These are phyloP conservation scores for Pollachius pollachius DNA, from an alignment of 2,113 vertebrate species.

Conservation along the genomic window DNA sequence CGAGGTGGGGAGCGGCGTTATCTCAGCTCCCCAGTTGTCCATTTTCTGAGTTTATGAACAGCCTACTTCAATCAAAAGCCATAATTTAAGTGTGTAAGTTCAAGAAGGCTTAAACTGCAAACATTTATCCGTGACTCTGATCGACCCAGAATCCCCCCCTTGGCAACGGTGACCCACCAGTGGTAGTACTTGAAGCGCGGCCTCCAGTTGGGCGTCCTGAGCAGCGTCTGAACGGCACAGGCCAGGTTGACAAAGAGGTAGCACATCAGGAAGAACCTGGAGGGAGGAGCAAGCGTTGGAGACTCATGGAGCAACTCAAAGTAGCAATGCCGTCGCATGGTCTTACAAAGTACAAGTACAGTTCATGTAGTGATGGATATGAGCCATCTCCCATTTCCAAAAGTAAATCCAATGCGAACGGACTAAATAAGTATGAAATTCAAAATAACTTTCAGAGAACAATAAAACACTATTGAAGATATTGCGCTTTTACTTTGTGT, in stretches of 20 bases:
- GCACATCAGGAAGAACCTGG: conserved; percentile 98
- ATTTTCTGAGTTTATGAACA: too few relatives aligned
- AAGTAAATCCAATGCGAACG: too few relatives aligned
- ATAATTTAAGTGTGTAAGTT: not conserved
- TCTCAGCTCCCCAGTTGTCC: too few relatives aligned
- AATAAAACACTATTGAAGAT: too few relatives aligned
- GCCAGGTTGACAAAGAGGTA: conserved; percentile 97
- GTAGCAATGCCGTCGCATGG: not conserved
- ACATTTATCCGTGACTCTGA: not conserved
- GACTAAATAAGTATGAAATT: too few relatives aligned
- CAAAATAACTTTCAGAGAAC: too few relatives aligned
- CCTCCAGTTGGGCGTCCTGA: conserved; percentile 94
- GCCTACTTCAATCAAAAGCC: not conserved
- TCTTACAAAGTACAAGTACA: not conserved
- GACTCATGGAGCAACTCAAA: not conserved
- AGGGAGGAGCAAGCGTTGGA: not conserved
- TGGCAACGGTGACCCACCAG: conserved; percentile 56
- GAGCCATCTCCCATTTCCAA: too few relatives aligned
- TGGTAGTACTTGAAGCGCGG: conserved; percentile 73
- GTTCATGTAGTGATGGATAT: too few relatives aligned
- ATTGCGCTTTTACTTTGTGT: too few relatives aligned
- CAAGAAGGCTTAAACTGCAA: not conserved
- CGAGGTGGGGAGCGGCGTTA: too few relatives aligned
- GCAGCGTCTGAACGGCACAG: conserved; percentile 89
- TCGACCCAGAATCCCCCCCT: not conserved